Evolutionary conservation across 2,888 invertebrate species (phyloP).

Genomic region (Epirrhoe alternata): DNA sequence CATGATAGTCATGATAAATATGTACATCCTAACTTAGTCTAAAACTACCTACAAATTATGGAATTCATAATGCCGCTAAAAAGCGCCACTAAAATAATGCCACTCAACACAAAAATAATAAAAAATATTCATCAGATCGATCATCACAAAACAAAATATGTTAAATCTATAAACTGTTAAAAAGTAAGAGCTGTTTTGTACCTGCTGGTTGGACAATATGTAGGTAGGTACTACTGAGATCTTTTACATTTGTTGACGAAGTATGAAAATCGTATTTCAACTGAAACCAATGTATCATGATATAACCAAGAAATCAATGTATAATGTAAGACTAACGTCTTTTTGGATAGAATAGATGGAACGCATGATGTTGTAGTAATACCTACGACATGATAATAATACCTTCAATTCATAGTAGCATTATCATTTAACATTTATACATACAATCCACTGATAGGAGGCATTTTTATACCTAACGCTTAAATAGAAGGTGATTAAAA

Average conservation of each 20-base stretch:
- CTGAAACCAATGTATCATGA: background rate
- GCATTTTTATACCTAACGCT: too few species aligned
- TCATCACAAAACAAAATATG: constrained; percentile 54
- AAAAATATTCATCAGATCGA: constrained; percentile 56
- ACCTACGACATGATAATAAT: too few species aligned
- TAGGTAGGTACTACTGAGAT: constrained; percentile 36
- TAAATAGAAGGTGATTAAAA: constrained; percentile 1
- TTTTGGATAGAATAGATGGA: too few species aligned
- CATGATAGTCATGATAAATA: constrained; percentile 72
- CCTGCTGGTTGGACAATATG: constrained; percentile 34
- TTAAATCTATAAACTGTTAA: constrained; percentile 41
- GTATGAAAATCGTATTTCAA: background rate
- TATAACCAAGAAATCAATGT: too few species aligned
- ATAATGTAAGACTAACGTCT: too few species aligned
- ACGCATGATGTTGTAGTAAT: too few species aligned
- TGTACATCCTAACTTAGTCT: constrained; percentile 63
- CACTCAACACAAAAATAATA: constrained; percentile 49
- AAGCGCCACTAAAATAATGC: constrained; percentile 41
- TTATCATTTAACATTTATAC: too few species aligned
- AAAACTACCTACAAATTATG: constrained; percentile 36
- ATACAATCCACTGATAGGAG: too few species aligned
- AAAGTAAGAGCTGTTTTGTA: constrained; percentile 44
- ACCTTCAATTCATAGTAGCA: too few species aligned
- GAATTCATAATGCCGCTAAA: constrained; percentile 40
- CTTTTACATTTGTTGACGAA: constrained; percentile 28